These are phyloP conservation scores for Lottia gigantea DNA, from an alignment of 2,888 invertebrate species.

Conservation along the genomic window DNA sequence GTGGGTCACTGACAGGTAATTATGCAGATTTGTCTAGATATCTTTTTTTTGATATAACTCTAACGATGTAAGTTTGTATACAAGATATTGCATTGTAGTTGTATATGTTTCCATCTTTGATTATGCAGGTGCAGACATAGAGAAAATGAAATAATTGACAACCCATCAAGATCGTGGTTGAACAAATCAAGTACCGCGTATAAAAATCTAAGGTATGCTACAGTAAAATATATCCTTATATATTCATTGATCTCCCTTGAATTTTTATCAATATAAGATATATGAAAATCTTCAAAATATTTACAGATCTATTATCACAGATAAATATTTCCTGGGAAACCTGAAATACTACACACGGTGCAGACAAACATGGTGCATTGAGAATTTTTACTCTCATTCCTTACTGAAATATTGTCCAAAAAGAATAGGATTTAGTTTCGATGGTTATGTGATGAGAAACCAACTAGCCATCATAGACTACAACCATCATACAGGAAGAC, in stretches of 20 bases:
- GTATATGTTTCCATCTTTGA: too few relatives aligned
- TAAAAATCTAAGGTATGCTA: not conserved
- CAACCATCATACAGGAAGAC: not conserved
- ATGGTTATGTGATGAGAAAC: slow-evolving; percentile 4
- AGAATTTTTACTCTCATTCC: slow-evolving; percentile 17
- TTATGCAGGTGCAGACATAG: slow-evolving; percentile 1
- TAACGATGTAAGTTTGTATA: too few relatives aligned
- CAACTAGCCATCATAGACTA: slow-evolving; percentile 15
- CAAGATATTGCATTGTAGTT: too few relatives aligned
- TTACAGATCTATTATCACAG: not conserved
- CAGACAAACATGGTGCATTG: slow-evolving; percentile 13
- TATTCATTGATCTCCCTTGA: not conserved
- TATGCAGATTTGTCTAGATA: not conserved
- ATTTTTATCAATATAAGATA: not conserved
- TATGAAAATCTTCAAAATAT: not conserved
- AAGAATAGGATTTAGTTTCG: slow-evolving; percentile 9
- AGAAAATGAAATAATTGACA: not conserved
- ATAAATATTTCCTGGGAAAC: slow-evolving; percentile 4
- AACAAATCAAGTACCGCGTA: not conserved
- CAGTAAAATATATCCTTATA: not conserved
- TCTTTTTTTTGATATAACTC: too few relatives aligned
- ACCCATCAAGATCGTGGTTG: not conserved
- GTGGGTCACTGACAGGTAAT: not conserved
- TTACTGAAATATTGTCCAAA: slow-evolving; percentile 15
- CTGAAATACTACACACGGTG: not conserved